These are phyloP conservation scores for Stomatorhinus ivindoensis DNA, from an alignment of 2,113 vertebrate species.

Conservation along the genomic window DNA sequence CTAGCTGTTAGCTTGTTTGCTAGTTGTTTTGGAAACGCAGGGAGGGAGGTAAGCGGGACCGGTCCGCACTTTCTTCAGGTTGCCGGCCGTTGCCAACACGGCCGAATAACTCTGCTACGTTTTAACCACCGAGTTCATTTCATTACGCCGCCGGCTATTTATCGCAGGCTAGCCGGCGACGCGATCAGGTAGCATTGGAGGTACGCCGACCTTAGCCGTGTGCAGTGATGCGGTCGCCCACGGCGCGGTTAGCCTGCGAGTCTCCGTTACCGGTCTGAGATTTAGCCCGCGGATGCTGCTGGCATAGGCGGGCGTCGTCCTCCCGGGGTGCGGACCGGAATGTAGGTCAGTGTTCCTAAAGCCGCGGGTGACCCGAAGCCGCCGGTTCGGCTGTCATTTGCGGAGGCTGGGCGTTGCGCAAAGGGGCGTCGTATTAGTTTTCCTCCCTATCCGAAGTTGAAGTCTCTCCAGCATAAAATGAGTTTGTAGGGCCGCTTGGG, in stretches of 20 bases:
- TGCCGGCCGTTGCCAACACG: not conserved
- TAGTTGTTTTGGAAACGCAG: not conserved
- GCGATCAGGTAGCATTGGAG: not conserved
- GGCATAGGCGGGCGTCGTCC: not conserved
- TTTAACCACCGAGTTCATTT: not conserved
- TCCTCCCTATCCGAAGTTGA: not conserved
- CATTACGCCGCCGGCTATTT: not conserved
- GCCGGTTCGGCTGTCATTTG: not conserved
- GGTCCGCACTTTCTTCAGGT: not conserved
- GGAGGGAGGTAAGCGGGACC: too few relatives aligned
- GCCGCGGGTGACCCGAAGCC: not conserved
- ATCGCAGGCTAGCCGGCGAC: not conserved
- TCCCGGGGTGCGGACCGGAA: not conserved
- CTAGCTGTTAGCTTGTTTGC: constrained; percentile 20
- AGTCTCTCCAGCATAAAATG: not conserved
- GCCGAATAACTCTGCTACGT: not conserved
- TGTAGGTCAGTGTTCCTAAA: constrained; percentile 15
- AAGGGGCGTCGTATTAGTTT: not conserved
- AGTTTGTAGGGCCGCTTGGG: not conserved
- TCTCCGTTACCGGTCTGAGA: not conserved
- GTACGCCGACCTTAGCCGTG: not conserved
- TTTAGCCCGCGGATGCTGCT: not conserved
- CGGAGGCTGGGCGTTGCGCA: not conserved
- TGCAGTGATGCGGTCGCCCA: not conserved
- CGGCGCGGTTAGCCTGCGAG: not conserved